A percentile compares a stretch with the other conserved stretches of the same genome.
phyloP scores from a whole-genome alignment of 2,113 vertebrate species.

The Myotis brandtii region DNA sequence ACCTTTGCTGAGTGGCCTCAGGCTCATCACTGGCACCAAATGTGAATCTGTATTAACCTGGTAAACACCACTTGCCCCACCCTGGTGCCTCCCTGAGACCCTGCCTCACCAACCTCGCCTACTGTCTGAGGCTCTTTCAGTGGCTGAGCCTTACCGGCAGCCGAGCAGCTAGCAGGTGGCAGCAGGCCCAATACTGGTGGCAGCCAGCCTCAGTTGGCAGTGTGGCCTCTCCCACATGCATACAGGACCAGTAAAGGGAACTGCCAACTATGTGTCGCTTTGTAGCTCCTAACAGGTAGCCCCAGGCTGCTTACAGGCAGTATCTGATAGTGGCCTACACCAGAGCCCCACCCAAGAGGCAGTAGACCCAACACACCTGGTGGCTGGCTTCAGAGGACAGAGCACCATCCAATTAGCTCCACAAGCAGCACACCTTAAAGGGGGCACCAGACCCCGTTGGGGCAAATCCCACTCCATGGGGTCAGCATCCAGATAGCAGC shows the following conservation, averaged over 20 bases:
- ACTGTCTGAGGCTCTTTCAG: neutral
- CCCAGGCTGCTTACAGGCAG: neutral
- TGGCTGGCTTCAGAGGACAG: neutral
- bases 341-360: neutral
- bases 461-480: neutral
- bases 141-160: neutral
- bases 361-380: neutral
- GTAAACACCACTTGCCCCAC: neutral
- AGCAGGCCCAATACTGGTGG: neutral
- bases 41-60: neutral
- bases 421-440: neutral
- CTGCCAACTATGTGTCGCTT: neutral
- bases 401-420: neutral
- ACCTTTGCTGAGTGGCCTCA: neutral
- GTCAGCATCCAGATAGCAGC: neutral
- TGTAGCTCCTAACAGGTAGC: neutral
- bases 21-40: neutral
- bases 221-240: neutral
- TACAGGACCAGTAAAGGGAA: neutral
- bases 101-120: neutral
- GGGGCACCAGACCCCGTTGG: neutral
- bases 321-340: neutral
- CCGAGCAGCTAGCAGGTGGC: neutral
- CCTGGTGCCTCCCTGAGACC: neutral
- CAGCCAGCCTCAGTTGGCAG: neutral